phyloP scores from a whole-genome alignment of 2,797 vertebrate species.

The Hypotaenidia philippensis region DNA sequence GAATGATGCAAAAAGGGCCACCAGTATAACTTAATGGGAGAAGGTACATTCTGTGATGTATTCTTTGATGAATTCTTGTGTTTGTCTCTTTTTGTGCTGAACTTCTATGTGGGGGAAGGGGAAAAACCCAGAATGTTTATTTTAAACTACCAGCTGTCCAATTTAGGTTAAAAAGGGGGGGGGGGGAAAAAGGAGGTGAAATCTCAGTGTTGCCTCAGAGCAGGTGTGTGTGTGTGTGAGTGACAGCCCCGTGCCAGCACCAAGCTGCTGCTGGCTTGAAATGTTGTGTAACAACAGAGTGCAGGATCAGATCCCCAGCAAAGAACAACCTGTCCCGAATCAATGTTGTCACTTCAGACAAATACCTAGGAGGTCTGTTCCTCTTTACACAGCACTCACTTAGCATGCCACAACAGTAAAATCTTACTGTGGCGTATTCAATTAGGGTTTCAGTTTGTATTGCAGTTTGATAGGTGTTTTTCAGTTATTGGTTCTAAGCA shows the following conservation, averaged over 20 bases:
- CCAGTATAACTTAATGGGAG: neutral
- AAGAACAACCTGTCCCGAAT: neutral
- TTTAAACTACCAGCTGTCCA: neutral
- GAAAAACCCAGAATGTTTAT: neutral
- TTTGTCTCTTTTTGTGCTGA: neutral
- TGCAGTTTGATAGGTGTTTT: neutral
- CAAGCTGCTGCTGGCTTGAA: neutral
- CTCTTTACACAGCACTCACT: neutral
- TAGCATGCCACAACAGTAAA: neutral
- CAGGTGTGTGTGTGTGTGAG: neutral
- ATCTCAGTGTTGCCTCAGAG: neutral
- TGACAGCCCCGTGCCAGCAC: neutral
- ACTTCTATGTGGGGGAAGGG: accelerated
- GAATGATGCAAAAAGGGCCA: accelerated
- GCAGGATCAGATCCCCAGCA: neutral
- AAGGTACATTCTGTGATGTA: neutral
- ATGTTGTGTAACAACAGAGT: accelerated
- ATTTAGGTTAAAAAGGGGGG: neutral
- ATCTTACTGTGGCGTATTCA: neutral
- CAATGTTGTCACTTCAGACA: neutral
- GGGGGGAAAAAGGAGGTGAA: neutral
- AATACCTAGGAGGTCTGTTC: neutral
- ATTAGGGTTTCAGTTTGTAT: neutral
- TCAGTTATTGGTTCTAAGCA: neutral
- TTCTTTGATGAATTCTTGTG: neutral